Conservation (phyloP, 1,140 invertebrate species). For the Venturia canescens region DNA sequence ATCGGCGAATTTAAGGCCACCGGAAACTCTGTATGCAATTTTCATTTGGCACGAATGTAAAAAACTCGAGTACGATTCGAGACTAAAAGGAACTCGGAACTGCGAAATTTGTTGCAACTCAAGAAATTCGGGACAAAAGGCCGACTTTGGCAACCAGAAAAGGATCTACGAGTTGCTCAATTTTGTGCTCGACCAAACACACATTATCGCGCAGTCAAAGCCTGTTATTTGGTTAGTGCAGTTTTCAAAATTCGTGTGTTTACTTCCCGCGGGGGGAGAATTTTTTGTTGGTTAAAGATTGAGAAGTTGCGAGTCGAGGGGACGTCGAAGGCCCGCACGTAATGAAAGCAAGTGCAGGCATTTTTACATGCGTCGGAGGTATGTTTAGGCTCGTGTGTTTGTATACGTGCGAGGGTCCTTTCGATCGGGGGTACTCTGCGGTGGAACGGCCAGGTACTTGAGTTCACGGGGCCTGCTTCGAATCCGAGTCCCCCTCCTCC, state of each 20-base stretch:
- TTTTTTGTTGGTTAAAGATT: neutral
- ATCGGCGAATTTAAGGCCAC: neutral
- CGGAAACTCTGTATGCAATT: too few relatives aligned
- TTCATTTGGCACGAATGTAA: too few relatives aligned
- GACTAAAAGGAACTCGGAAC: too few relatives aligned
- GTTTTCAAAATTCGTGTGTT: too few relatives aligned
- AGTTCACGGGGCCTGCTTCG: constrained; percentile 45
- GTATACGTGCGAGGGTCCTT: constrained; percentile 24
- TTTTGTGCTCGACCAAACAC: too few relatives aligned
- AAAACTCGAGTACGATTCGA: too few relatives aligned
- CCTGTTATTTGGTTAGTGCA: too few relatives aligned
- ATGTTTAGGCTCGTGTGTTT: constrained; percentile 18
- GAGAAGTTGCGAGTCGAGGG: neutral
- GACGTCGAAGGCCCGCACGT: neutral
- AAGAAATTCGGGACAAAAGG: too few relatives aligned
- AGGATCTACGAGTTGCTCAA: neutral
- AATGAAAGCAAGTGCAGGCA: constrained; percentile 5
- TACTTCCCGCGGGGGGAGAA: neutral
- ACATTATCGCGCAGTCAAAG: too few relatives aligned
- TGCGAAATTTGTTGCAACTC: too few relatives aligned
- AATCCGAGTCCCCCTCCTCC: constrained; percentile 4
- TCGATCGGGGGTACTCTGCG: constrained; percentile 15
- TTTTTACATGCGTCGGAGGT: neutral
- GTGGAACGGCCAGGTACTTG: constrained; percentile 20
- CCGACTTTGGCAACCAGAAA: neutral